Base-by-base conservation (phyloP, 64 coral and sea anemone genomes). In the Montipora capricornis region DNA sequence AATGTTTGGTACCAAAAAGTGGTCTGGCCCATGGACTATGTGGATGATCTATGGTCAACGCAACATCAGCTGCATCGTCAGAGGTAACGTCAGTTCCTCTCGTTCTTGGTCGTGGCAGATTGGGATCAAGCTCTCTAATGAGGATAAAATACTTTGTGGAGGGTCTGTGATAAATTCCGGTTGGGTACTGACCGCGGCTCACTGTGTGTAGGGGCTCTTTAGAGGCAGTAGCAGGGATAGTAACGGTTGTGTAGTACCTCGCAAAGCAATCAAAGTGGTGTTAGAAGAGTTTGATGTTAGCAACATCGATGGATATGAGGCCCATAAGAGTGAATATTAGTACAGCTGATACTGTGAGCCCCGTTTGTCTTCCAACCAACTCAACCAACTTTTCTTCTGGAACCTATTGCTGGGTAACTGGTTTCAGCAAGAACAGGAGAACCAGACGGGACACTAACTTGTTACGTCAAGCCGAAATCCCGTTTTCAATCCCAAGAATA, bases 31-130 rank as follows among this genome's bases (percentile, higher is more conserved):
- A n/a, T n/a, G n/a, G n/a, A n/a, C n/a, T n/a, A n/a, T n/a, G 75
- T 52, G 70, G 15, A 76, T 53, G 16, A 71, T 45, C 1, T 93
- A 91, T 66, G 95, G 95, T 12, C 24, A 83, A n/a, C 87, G 79
- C 22, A 91, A 82, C 77, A 49, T 49, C 10, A 48, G 79, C 47
- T 91, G 87, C 57, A 89, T 96, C 8, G 95, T 96, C 10, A 87
- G 87, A 17, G 95, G 95, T 6, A 77, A 66, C 73, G 75, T 85
- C 20, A 87, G 84, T 7, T 80, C 90, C 4, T 76, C 91, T 60
- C 85, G 87, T 77, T 91, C 93, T 20, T 96, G 95, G 95, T 91
- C 91, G 10, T 96, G 95, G 95, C 95, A 96, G 73, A 52, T 81
- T 58, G 95, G 95, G 60, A 87, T 96, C 44, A 96, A 96, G 69